phyloP scores from a whole-genome alignment of 2,797 vertebrate species.

The Micromesistius poutassou region DNA sequence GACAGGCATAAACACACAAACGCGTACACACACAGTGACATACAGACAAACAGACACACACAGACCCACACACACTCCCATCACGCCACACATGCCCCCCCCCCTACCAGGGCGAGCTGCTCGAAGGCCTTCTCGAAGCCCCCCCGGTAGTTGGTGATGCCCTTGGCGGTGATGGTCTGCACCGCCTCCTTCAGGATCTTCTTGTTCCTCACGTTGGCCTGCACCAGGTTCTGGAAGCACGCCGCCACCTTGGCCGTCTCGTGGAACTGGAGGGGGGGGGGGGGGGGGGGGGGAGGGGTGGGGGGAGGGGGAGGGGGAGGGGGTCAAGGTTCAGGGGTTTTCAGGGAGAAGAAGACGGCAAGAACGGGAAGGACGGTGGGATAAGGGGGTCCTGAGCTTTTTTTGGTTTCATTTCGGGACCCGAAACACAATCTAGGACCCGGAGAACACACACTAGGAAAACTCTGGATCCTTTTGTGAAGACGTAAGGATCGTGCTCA shows the following conservation, averaged over 20 bases:
- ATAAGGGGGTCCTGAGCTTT: slow-evolving; percentile 3
- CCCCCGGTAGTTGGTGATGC: slow-evolving; percentile 90
- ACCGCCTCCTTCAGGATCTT: slow-evolving; percentile 89
- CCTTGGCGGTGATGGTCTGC: slow-evolving; percentile 86
- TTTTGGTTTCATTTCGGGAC: background rate
- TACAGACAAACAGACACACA: background rate
- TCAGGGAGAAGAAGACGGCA: slow-evolving; percentile 21
- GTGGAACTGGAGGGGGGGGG: slow-evolving; percentile 81
- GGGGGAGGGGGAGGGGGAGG: too few species aligned
- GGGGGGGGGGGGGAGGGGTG: background rate
- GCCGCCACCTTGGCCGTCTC: slow-evolving; percentile 82
- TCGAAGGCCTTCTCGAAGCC: slow-evolving; percentile 91
- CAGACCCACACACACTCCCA: background rate
- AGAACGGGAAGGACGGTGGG: slow-evolving; percentile 53
- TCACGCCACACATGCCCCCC: background rate
- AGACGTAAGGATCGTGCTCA: background rate
- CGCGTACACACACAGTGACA: background rate
- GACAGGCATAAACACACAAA: background rate
- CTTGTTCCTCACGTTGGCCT: slow-evolving; percentile 97
- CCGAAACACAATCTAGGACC: background rate
- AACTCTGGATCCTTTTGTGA: too few species aligned
- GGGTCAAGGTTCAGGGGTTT: background rate
- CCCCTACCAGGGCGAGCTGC: slow-evolving; percentile 73
- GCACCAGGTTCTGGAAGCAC: slow-evolving; percentile 92
- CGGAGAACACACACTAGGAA: background rate